Base-by-base conservation (phyloP, 2,888 invertebrate species). In the Anodontia alba region DNA sequence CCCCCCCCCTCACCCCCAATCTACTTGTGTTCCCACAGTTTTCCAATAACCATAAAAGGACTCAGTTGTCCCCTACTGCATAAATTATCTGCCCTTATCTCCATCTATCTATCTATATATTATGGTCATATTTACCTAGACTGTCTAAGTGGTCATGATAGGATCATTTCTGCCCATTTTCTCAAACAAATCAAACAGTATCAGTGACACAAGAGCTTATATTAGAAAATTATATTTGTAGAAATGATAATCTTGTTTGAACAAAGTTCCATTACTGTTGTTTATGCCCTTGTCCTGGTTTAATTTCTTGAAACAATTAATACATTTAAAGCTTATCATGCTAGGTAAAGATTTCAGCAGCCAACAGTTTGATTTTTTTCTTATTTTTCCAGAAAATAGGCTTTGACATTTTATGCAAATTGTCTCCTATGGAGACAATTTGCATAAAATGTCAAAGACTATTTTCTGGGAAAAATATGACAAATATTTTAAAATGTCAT, bases 81-180 rank as follows among this genome's bases (percentile, higher is more conserved):
- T 33, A 17, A 17, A 2, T 62, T 62, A 62, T 62, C 62, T 62
- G 62, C 62, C 62, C 62, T 62, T 62, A 62, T 62, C 62, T 31
- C 20, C 62, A 62, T 62, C 62, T 29, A 62, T 62, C 62, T 73
- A 49, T 71, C 72, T 33, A 66, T 77, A 73, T 81, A 75, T 62
- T 69, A 57, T 49, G 29, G 67, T 71, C 38, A 72, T 83, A 74
- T 83, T 80, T 67, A 80, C 76, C 71, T 72, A 83, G 83, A 83
- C 83, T 72, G 80, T 75, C 72, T 83, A 80, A 83, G 83, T 74
- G 33, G 33, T 12, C 33, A 33, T 17, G 33, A 62, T 62, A 31
- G 17, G 62, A 26, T 62, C 33, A 33, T 62, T 62, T 8, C 33
- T 33, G 29, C 62, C 20, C 62, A 62, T 62, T 62, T 62, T 62